Evolutionary conservation across 2,797 vertebrate species (phyloP).

Genomic region (Pampus argenteus): DNA sequence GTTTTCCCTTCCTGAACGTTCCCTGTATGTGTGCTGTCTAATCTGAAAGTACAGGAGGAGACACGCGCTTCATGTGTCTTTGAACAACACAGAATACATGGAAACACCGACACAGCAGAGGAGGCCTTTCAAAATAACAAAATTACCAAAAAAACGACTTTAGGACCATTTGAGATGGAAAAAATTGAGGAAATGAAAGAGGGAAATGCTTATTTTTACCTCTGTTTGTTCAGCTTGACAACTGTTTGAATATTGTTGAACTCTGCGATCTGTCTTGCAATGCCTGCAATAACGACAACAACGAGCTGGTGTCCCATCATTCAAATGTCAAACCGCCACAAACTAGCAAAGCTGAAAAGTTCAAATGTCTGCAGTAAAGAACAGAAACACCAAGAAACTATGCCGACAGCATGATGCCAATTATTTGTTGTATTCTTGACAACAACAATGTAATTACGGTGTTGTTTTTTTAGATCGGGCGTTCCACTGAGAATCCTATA

Average conservation of each 20-base stretch:
- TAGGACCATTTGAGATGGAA: conserved; percentile 29
- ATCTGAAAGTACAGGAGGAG: conserved; percentile 47
- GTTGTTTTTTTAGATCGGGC: conserved; percentile 90
- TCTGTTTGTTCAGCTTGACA: conserved; percentile 41
- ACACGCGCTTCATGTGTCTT: conserved; percentile 37
- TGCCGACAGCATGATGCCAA: conserved; percentile 8
- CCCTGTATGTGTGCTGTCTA: conserved; percentile 21
- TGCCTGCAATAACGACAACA: conserved; percentile 9
- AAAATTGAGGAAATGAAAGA: conserved; percentile 63
- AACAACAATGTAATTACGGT: neutral
- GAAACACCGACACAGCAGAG: conserved; percentile 26
- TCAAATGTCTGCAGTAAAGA: conserved; percentile 5
- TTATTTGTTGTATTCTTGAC: neutral
- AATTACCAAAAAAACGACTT: conserved; percentile 37
- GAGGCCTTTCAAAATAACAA: conserved; percentile 23
- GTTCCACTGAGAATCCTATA: conserved; percentile 97
- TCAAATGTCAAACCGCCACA: conserved; percentile 8
- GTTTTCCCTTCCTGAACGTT: neutral
- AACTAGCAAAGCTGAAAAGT: conserved; percentile 14
- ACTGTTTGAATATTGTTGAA: conserved; percentile 10
- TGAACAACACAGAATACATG: conserved; percentile 34
- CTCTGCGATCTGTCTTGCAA: conserved; percentile 20
- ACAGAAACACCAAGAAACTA: neutral
- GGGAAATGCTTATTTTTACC: conserved; percentile 49
- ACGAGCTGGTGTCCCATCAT: neutral